Evolutionary conservation across 1,140 invertebrate species (phyloP), one percentile per base, ranked within the genome.

Genomic region (Scaptomyza hsui): DNA sequence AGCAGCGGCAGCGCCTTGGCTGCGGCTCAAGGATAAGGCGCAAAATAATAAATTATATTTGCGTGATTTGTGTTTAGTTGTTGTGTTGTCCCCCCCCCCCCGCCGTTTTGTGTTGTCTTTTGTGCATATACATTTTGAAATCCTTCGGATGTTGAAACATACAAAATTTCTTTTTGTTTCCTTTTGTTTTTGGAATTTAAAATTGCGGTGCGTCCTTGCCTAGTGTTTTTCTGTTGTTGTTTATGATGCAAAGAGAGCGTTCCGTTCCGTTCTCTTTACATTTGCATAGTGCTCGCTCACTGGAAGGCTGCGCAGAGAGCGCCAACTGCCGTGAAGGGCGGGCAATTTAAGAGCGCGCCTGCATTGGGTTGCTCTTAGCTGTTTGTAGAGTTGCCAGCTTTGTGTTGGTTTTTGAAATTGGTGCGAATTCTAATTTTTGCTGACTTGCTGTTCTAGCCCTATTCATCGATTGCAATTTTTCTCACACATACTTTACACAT

Each of bases 21-120:
- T 86, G 82, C 72, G 78, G 78, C 82, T 88, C 82, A 86, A 82
- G 82, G 82, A 86, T 86, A 86, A 86, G 82, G 75, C 82, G 62
- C 74, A 75, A 86, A 81, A 86, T 86, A 86, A 86, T 86, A 86
- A 86, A 86, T 86, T 86, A 86, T 86, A 88, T 86, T 86, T 86
- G 71, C 79, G 72, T 83, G 75, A 83, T 85, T 85, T 85, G 80
- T 83, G 75, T 83, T 71, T 68, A 68, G 74, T 63, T 74, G 69
- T 70, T 56, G 41, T 48, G n/a, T 41, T 49, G 42, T 48, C 56
- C 26, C 26, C 26, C 26, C 6, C 26, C 19, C 26, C 26, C 26
- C 26, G 19, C 41, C 19, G 19, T 1, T 21, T 21, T 21, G 19
- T 45, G 21, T 55, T 55, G n/a, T 29, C 56, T 47, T 59, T 60